Percentiles rank a stretch among this genome's conserved stretches.
Evolutionary conservation across 2,113 vertebrate species (phyloP).

Genomic region (Alligator sinensis): DNA sequence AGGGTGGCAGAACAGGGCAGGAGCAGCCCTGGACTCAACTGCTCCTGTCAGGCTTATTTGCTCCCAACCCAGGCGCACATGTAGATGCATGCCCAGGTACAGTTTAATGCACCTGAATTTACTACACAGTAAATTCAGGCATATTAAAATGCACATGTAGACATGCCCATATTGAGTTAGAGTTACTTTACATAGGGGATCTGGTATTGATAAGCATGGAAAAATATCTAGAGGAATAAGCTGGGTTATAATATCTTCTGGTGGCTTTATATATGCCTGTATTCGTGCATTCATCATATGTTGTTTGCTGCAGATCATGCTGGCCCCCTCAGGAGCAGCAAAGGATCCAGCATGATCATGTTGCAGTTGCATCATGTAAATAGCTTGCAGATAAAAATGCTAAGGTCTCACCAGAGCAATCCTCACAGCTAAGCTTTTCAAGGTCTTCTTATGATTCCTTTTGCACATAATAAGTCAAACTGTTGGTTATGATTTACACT

Average conservation of each 20-base stretch:
- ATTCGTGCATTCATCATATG: neutral
- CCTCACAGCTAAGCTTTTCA: neutral
- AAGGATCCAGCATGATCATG: too few relatives aligned
- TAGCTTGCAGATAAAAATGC: neutral
- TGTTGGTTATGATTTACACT: neutral
- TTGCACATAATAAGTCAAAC: neutral
- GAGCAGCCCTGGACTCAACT: too few relatives aligned
- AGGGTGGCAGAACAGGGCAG: too few relatives aligned
- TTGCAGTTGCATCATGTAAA: too few relatives aligned
- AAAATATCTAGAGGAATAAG: neutral
- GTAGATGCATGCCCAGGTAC: too few relatives aligned
- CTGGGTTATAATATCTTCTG: neutral
- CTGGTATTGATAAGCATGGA: neutral
- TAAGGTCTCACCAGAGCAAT: neutral
- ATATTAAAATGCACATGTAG: neutral
- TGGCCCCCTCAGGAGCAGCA: neutral
- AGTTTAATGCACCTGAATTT: too few relatives aligned
- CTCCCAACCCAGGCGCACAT: too few relatives aligned
- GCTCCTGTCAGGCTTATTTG: too few relatives aligned
- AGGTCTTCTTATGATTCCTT: neutral
- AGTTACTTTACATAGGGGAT: neutral
- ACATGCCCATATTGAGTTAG: neutral
- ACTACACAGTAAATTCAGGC: too few relatives aligned
- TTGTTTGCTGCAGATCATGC: neutral
- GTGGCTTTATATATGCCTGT: rapidly evolving